Conservation (phyloP, 2,113 vertebrate genomes). For the Hemichromis elongatus region DNA sequence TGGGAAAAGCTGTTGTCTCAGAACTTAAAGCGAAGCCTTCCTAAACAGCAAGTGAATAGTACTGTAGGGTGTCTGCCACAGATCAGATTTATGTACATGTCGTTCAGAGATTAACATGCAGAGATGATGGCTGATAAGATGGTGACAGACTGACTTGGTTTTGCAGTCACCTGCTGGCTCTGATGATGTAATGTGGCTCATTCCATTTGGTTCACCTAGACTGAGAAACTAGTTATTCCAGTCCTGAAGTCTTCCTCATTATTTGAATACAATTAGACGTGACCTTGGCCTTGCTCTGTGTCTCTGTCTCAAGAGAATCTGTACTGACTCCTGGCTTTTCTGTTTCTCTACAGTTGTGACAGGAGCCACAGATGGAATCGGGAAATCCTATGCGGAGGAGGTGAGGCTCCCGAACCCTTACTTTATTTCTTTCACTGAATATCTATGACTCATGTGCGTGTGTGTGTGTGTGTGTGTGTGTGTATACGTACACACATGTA, state of each 20-base stretch:
- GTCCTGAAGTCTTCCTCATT: background rate
- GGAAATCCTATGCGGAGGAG: conserved; percentile 92
- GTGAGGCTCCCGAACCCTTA: conserved; percentile 70
- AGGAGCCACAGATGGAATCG: conserved; percentile 94
- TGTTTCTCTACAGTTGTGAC: conserved; percentile 82
- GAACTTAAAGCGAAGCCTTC: background rate
- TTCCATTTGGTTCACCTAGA: background rate
- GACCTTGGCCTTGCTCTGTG: background rate
- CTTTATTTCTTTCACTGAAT: conserved; percentile 37
- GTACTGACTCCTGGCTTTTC: background rate
- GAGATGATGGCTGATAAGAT: background rate
- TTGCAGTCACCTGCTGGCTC: background rate
- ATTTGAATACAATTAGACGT: background rate
- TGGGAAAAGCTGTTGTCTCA: background rate
- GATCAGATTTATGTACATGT: background rate
- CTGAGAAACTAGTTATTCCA: background rate
- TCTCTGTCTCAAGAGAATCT: background rate
- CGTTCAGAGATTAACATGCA: background rate
- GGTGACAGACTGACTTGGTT: background rate
- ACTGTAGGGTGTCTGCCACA: background rate
- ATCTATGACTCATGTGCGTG: conserved; percentile 53
- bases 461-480: background rate
- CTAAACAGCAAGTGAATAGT: background rate
- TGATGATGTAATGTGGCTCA: background rate
- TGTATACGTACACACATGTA: conserved; percentile 3